Evolutionary conservation across 2,888 invertebrate species (phyloP).

Genomic region (Drosophila ustulata): DNA sequence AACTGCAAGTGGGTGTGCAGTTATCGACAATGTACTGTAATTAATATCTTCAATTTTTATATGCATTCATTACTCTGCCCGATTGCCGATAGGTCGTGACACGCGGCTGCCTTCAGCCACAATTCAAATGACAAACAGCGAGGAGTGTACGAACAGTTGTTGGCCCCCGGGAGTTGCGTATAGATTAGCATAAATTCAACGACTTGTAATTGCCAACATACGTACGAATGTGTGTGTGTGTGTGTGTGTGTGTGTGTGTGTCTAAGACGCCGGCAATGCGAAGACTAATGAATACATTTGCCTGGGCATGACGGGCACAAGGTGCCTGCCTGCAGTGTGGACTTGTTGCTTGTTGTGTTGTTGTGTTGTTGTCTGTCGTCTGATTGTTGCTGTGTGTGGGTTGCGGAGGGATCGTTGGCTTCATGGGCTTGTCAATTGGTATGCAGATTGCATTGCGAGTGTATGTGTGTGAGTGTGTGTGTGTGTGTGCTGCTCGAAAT

Average conservation of each 20-base stretch:
- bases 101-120: conserved; percentile 33
- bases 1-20: too few relatives aligned
- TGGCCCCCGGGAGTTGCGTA: conserved; percentile 58
- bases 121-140: conserved; percentile 29
- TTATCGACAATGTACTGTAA: too few relatives aligned
- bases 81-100: conserved; percentile 26
- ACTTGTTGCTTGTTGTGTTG: conserved; percentile 6
- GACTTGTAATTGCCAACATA: conserved; percentile 52
- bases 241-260: conserved; percentile 23
- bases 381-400: conserved; percentile 33
- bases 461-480: not conserved
- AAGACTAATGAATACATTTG: conserved; percentile 73
- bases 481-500: not conserved
- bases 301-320: conserved; percentile 46
- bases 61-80: too few relatives aligned
- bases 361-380: conserved; percentile 2
- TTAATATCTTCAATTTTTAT: too few relatives aligned
- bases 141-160: conserved; percentile 63
- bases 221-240: not conserved
- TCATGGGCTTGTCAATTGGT: conserved; percentile 54
- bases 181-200: conserved; percentile 78
- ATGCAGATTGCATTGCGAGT: conserved; percentile 37
- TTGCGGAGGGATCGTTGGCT: conserved; percentile 38
- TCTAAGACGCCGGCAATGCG: conserved; percentile 62
- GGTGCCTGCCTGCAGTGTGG: conserved; percentile 23